Evolutionary conservation across 23 tunicate genomes (phyloP).

Genomic region (Phallusia fumigata): DNA sequence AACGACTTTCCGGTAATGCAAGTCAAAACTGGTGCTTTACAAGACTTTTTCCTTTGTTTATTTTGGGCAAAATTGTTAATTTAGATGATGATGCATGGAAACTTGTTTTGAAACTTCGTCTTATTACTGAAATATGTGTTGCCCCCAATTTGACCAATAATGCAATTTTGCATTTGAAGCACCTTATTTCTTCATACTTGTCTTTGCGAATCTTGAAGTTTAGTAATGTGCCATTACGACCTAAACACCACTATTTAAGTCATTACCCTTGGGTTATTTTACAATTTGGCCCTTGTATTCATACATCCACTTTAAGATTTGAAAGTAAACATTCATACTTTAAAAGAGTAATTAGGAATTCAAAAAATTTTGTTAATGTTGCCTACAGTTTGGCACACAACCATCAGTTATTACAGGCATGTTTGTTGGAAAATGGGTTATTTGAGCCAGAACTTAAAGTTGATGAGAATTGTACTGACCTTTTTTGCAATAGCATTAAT

Average conservation of each 20-base stretch:
- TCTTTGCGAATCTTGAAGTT: not conserved
- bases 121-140: constrained; percentile 9
- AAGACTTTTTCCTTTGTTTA: constrained; percentile 39
- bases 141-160: not conserved
- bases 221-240: constrained; percentile 17
- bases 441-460: not conserved
- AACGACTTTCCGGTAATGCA: constrained; percentile 36
- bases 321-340: constrained; percentile 41
- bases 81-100: constrained; percentile 36
- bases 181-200: constrained; percentile 7
- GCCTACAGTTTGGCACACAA: constrained; percentile 18
- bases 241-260: constrained; percentile 33
- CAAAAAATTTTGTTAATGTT: constrained; percentile 25
- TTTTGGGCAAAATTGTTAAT: constrained; percentile 19
- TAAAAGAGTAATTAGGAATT: constrained; percentile 11
- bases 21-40: constrained; percentile 34
- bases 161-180: not conserved
- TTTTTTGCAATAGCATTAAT: not conserved
- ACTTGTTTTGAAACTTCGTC: not conserved
- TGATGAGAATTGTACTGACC: not conserved
- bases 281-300: constrained; percentile 20
- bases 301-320: constrained; percentile 30
- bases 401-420: constrained; percentile 32
- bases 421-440: constrained; percentile 24
- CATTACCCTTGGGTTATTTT: constrained; percentile 28